Percentiles rank a stretch among this genome's conserved stretches.
These are phyloP conservation scores for Mergus octosetaceus DNA, from an alignment of 2,797 vertebrate genomes.

Conservation along the genomic window DNA sequence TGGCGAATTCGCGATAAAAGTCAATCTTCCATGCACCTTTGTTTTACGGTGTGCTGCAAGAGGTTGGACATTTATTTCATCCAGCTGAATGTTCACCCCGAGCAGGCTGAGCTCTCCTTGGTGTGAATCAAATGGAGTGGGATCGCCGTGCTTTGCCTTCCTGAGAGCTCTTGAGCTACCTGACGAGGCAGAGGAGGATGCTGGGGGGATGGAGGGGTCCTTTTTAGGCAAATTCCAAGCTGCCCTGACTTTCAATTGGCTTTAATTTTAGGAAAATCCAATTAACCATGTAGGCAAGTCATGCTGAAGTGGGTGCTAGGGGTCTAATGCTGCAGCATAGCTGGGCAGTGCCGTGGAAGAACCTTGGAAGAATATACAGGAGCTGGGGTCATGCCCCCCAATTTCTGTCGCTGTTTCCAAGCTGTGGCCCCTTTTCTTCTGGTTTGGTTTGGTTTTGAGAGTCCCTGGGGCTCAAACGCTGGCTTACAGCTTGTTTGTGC, in stretches of 20 bases:
- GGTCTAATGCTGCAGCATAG: not conserved
- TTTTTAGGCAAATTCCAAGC: not conserved
- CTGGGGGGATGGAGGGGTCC: accelerated
- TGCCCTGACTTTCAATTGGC: not conserved
- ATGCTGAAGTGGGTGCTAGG: not conserved
- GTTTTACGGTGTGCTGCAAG: not conserved
- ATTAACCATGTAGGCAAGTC: not conserved
- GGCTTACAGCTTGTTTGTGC: not conserved
- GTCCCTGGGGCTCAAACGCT: not conserved
- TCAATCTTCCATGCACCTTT: slow-evolving; percentile 16
- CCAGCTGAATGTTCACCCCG: slow-evolving; percentile 6
- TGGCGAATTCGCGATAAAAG: not conserved
- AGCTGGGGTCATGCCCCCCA: not conserved
- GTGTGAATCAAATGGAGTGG: not conserved
- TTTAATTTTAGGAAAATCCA: not conserved
- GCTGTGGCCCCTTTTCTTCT: not conserved
- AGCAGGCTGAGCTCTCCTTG: not conserved
- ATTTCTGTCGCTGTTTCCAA: not conserved
- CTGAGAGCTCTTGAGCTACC: not conserved
- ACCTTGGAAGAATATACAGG: not conserved
- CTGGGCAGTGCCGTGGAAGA: accelerated
- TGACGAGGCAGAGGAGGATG: not conserved
- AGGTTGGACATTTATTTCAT: not conserved
- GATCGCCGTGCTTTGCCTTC: not conserved
- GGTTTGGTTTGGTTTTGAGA: not conserved